Evolutionary conservation across 1,140 invertebrate species (phyloP).

Genomic region (Neodiprion pinetum): DNA sequence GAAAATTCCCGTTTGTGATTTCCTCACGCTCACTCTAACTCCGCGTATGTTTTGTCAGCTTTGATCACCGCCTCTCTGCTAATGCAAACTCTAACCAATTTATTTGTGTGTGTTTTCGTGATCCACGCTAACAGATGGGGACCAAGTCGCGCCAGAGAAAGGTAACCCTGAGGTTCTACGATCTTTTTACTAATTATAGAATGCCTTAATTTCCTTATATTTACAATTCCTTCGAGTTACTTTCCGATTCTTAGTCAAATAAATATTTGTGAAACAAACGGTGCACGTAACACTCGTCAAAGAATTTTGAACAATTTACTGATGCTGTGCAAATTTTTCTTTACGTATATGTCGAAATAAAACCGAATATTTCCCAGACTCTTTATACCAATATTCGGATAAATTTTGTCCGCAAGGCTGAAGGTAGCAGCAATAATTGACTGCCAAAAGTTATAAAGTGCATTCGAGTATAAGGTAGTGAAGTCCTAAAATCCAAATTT

Average conservation of each 20-base stretch:
- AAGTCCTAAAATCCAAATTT: no score
- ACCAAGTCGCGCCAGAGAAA: constrained; percentile 65
- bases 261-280: no score
- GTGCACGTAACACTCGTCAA: no score
- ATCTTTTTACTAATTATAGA: constrained; percentile 18
- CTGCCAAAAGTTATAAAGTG: constrained; percentile 27
- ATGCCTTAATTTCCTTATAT: neutral
- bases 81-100: constrained; percentile 13
- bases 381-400: no score
- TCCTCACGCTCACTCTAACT: constrained; percentile 11
- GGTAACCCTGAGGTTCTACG: constrained; percentile 49
- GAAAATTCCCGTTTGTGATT: neutral
- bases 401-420: no score
- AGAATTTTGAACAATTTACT: no score
- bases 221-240: neutral
- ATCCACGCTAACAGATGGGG: constrained; percentile 58
- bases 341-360: no score
- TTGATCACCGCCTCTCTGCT: neutral
- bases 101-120: constrained; percentile 38
- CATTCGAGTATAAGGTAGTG: neutral
- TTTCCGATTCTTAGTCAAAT: neutral
- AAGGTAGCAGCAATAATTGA: constrained; percentile 4
- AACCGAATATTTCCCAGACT: no score
- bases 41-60: constrained; percentile 18
- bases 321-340: no score